These are phyloP conservation scores for Anastrepha ludens DNA, from an alignment of 1,140 invertebrate species.

Conservation along the genomic window DNA sequence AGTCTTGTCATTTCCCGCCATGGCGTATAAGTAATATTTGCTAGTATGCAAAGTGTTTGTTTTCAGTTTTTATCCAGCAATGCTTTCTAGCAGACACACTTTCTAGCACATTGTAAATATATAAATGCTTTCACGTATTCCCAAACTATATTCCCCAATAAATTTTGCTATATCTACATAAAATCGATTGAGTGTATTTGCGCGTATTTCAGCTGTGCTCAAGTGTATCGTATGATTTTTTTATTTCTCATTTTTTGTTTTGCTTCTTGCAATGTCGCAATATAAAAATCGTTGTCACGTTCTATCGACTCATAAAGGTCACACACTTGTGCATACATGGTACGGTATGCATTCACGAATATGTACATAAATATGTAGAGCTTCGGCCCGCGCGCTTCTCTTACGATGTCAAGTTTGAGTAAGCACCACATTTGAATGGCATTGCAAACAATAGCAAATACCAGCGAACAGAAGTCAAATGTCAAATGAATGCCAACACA, in stretches of 20 bases:
- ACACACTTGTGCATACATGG: neutral
- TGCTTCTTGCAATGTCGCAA: too few relatives aligned
- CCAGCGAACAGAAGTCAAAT: too few relatives aligned
- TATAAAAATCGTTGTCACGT: slow-evolving; percentile 3
- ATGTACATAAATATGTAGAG: neutral
- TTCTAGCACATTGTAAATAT: too few relatives aligned
- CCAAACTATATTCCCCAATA: neutral
- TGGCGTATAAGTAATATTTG: slow-evolving; percentile 4
- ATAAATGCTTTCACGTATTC: neutral
- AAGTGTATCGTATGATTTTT: neutral
- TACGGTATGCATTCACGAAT: neutral
- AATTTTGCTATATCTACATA: neutral
- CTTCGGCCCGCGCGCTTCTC: too few relatives aligned
- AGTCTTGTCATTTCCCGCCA: neutral
- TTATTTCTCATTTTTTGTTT: neutral
- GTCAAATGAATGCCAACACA: too few relatives aligned
- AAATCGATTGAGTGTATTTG: neutral
- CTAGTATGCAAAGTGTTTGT: neutral
- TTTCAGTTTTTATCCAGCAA: neutral
- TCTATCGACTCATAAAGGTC: neutral
- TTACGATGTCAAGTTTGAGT: too few relatives aligned
- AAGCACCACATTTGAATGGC: too few relatives aligned
- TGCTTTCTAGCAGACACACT: neutral
- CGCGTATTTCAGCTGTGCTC: neutral
- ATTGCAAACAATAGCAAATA: too few relatives aligned